Evolutionary conservation across 2,797 vertebrate species (phyloP), one percentile per base, ranked within the genome.

Genomic region (Cygnus olor): DNA sequence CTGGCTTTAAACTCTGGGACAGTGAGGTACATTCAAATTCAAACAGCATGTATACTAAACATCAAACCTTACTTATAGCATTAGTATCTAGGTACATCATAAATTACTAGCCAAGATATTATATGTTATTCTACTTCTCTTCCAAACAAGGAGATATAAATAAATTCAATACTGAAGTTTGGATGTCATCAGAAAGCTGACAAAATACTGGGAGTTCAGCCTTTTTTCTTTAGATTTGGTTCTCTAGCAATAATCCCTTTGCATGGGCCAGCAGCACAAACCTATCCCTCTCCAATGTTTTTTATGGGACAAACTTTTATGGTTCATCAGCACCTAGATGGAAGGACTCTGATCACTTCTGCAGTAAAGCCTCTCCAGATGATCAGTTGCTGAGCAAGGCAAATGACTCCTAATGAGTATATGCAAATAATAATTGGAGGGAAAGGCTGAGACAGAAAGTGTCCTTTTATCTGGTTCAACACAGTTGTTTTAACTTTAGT

Each of bases 171-270:
- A 42, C 6, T 79, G 11, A 63, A 47, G 2, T 56, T 72, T 53
- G n/a, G 42, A 78, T 32, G 14, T 9, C 6, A 54, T 53, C 0
- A 28, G 60, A 74, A 45, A 10, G 0, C 5, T 24, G 2, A 30
- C 6, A 84, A 51, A 94, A 47, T 42, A 0, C 8, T 70, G 27
- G 5, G 5, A 58, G 71, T 61, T 18, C 8, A 28, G 25, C 58
- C 4, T 1, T 80, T 79, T 90, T 58, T 3, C 15, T 65, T 61
- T 22, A 14, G 20, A 1, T 74, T 78, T 88, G 69, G 5, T 3
- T 65, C 24, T 61, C 20, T 11, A 53, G 14, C 6, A 66, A 11
- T 21, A 81, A 65, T 16, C 44, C 11, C 10, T 72, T 66, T 36
- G 6, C 0, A 0, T 22, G 58, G 6, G 5, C 10, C n/a, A 7